These are phyloP conservation scores for Xyrichtys novacula DNA, from an alignment of 2,797 vertebrate genomes.

Conservation along the genomic window DNA sequence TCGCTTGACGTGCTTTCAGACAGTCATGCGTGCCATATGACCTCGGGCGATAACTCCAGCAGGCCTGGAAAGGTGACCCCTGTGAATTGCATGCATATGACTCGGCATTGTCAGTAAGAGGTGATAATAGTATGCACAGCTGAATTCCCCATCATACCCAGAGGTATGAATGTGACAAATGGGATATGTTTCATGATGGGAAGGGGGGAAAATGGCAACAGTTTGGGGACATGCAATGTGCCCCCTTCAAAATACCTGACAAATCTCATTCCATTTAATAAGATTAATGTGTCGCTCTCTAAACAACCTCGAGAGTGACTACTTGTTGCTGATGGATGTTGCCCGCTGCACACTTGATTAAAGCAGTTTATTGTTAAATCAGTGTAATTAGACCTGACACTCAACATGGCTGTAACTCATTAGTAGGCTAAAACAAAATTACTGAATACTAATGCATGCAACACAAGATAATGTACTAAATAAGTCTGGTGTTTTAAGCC, in stretches of 20 bases:
- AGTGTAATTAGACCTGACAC: slow-evolving; percentile 55
- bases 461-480: neutral
- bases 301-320: slow-evolving; percentile 37
- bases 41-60: slow-evolving; percentile 79
- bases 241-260: slow-evolving; percentile 58
- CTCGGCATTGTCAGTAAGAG: slow-evolving; percentile 70
- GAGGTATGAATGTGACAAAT: slow-evolving; percentile 71
- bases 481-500: neutral
- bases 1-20: slow-evolving; percentile 75
- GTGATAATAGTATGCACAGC: slow-evolving; percentile 74
- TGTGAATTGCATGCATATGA: slow-evolving; percentile 70
- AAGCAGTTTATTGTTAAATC: slow-evolving; percentile 59
- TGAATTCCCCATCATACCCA: slow-evolving; percentile 68
- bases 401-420: slow-evolving; percentile 42
- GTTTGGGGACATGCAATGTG: slow-evolving; percentile 44
- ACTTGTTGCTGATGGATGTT: slow-evolving; percentile 59
- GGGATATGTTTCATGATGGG: slow-evolving; percentile 56
- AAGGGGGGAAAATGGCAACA: slow-evolving; percentile 44
- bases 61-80: slow-evolving; percentile 83
- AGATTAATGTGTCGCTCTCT: slow-evolving; percentile 59
- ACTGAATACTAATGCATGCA: slow-evolving; percentile 24
- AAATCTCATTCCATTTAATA: slow-evolving; percentile 72
- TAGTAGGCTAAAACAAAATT: slow-evolving; percentile 36
- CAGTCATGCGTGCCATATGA: slow-evolving; percentile 72
- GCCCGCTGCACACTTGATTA: slow-evolving; percentile 56